phyloP scores from a whole-genome alignment of 2,888 invertebrate species.

The Aricia artaxerxes region DNA sequence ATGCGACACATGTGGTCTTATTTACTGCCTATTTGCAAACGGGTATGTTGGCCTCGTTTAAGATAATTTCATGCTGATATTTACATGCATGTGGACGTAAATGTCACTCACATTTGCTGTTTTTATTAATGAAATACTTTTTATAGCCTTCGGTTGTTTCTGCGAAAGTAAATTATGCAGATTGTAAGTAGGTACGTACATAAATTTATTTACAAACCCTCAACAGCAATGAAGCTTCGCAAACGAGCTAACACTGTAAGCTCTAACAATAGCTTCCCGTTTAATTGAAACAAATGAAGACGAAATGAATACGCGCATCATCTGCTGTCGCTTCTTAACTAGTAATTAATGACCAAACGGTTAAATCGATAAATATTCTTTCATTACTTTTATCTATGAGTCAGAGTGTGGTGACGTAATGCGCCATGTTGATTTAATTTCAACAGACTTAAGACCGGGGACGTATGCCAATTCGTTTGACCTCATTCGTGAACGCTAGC shows the following conservation, averaged over 20 bases:
- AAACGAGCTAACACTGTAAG: not conserved
- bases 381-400: constrained; percentile 40
- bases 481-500: constrained; percentile 70
- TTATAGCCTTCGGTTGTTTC: not conserved
- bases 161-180: not conserved
- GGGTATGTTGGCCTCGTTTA: constrained; percentile 28
- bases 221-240: not conserved
- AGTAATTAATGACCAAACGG: constrained; percentile 30
- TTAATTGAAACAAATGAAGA: not conserved
- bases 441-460: constrained; percentile 51
- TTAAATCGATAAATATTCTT: constrained; percentile 31
- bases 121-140: not conserved
- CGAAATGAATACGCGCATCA: constrained; percentile 16
- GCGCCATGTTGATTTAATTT: constrained; percentile 54
- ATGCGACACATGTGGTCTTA: constrained; percentile 34
- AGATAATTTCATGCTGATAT: constrained; percentile 24
- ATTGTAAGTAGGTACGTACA: not conserved
- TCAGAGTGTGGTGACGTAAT: constrained; percentile 39
- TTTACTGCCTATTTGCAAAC: constrained; percentile 25
- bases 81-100: constrained; percentile 21
- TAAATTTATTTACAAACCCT: not conserved
- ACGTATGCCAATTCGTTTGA: constrained; percentile 74
- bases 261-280: constrained; percentile 5
- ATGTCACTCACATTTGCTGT: constrained; percentile 10
- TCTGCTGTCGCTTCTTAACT: constrained; percentile 4